These are phyloP conservation scores for Loxodonta africana DNA, from an alignment of 2,113 vertebrate species.

Conservation along the genomic window DNA sequence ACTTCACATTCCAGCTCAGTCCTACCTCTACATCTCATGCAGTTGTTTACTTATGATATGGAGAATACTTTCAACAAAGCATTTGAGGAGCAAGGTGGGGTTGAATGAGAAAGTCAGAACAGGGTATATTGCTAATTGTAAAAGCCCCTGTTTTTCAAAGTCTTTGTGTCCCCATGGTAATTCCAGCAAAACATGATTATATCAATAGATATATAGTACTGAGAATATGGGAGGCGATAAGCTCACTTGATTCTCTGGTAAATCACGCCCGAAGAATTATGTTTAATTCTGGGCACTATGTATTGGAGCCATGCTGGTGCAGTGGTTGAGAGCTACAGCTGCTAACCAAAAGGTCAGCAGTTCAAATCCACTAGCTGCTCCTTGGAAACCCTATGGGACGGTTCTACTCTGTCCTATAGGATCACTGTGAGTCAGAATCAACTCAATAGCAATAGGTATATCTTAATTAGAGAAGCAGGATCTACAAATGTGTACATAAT, in stretches of 20 bases:
- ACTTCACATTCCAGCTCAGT: too few relatives aligned
- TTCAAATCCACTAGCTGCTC: too few relatives aligned
- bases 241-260: neutral
- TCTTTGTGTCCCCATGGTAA: neutral
- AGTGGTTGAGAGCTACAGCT: too few relatives aligned
- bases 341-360: too few relatives aligned
- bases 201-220: neutral
- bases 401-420: too few relatives aligned
- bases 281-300: neutral
- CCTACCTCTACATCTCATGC: neutral
- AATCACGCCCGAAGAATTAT: neutral
- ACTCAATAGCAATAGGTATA: too few relatives aligned
- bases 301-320: neutral
- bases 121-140: neutral
- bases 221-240: neutral
- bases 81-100: neutral
- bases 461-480: neutral
- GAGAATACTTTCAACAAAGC: neutral
- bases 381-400: too few relatives aligned
- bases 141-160: neutral
- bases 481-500: neutral
- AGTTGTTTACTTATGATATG: neutral
- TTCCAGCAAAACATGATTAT: neutral
- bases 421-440: too few relatives aligned
- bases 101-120: neutral